These are phyloP conservation scores for Calidris pygmaea DNA, from an alignment of 2,113 vertebrate species.

Conservation along the genomic window DNA sequence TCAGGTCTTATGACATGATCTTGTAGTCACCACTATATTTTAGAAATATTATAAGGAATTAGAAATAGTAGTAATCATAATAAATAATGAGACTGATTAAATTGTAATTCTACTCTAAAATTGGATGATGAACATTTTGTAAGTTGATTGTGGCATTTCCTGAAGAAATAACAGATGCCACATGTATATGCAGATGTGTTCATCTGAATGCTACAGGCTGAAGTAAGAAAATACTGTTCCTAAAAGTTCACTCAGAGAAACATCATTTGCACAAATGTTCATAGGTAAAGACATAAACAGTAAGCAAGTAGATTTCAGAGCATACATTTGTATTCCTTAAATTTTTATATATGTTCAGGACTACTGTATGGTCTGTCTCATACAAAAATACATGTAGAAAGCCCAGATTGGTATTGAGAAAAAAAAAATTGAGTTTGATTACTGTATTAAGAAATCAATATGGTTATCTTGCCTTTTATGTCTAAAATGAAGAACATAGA, in stretches of 20 bases:
- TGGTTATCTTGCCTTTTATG: not conserved
- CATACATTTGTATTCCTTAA: not conserved
- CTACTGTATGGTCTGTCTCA: not conserved
- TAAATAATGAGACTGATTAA: not conserved
- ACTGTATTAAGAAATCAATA: not conserved
- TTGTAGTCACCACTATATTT: not conserved
- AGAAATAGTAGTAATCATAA: not conserved
- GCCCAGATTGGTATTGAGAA: not conserved
- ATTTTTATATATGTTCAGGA: not conserved
- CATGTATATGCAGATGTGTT: not conserved
- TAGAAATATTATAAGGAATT: not conserved
- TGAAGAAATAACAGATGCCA: not conserved
- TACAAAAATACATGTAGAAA: not conserved
- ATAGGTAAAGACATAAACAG: not conserved
- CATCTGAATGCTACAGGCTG: not conserved
- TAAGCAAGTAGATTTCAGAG: not conserved
- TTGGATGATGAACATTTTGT: not conserved
- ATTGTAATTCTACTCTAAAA: not conserved
- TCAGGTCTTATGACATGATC: not conserved
- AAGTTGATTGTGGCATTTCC: not conserved
- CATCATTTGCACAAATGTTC: not conserved
- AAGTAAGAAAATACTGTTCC: not conserved
- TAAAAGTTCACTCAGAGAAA: not conserved
- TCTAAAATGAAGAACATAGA: not conserved
- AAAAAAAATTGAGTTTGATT: not conserved